Base-by-base conservation (phyloP, 2,797 vertebrate species). In the Rhynchotus rufescens region DNA sequence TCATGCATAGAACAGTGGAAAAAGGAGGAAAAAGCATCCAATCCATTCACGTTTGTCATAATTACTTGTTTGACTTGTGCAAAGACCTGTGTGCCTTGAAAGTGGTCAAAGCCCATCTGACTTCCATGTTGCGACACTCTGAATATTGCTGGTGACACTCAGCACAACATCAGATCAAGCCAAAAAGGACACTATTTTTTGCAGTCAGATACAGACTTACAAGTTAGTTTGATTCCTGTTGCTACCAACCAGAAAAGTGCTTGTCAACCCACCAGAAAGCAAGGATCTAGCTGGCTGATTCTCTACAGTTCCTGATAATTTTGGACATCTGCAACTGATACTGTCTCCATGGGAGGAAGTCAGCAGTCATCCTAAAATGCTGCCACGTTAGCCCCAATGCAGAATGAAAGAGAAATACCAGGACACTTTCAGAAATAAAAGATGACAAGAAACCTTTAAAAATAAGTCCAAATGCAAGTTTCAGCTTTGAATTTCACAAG, bases 371-470 rank as follows among this genome's bases (percentile, higher is more conserved):
- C 38, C n/a, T 75, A 23, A 65, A 80, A 59, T 3, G 2, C 1
- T 56, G 38, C 2, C 25, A 5, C 3, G 0, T 4, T 3, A 1
- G 4, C 9, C 28, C 10, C 42, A 52, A 11, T 3, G 69, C 9
- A 30, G 85, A 82, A 90, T 21, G 56, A 60, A 66, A 52, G 34
- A 78, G 49, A 57, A 56, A 68, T 23, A 60, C 1, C 23, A 67
- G 21, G 17, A 54, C 47, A 17, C 9, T 65, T 45, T 16, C 13
- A 73, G 69, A 34, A 84, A 82, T 60, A 57, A 93, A 68, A 84
- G 5, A 19, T 36, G 45, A 57, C 23, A 49, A 8, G 6, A 4
- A 61, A 76, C 36, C 14, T 60, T 85, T 52, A 64, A 76, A 89
- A 92, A 47, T 11, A 85, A 81, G 85, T 23, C 30, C 60, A 84